phyloP scores from a whole-genome alignment of 1,140 invertebrate species.

The Popillia japonica region DNA sequence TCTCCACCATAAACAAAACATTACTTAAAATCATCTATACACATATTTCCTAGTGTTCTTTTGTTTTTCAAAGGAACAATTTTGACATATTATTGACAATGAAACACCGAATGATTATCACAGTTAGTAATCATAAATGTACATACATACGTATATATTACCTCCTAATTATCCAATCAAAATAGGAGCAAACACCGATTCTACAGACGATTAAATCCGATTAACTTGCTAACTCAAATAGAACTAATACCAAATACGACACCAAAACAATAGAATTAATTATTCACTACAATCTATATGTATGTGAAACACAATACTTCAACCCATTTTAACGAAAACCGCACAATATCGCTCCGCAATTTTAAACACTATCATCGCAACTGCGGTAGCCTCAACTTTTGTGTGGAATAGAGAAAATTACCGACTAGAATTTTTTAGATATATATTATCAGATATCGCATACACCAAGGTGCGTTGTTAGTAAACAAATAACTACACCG shows the following conservation, averaged over 20 bases:
- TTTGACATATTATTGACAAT: too few species aligned
- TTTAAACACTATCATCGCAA: neutral
- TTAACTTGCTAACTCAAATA: too few species aligned
- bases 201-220: too few species aligned
- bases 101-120: too few species aligned
- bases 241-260: neutral
- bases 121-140: too few species aligned
- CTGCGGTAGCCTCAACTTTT: neutral
- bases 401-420: constrained; percentile 15
- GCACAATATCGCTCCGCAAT: neutral
- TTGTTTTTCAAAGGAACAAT: too few species aligned
- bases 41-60: too few species aligned
- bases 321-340: constrained; percentile 20
- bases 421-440: constrained; percentile 12
- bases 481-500: constrained; percentile 11
- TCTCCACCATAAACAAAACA: too few species aligned
- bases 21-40: too few species aligned
- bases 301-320: neutral
- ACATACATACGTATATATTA: too few species aligned
- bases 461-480: neutral
- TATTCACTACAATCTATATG: neutral
- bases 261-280: neutral
- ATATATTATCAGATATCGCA: constrained; percentile 13
- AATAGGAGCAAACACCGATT: too few species aligned
- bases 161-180: too few species aligned